A percentile compares a stretch with the other conserved stretches of the same genome.
These are phyloP conservation scores for Hippoglossus hippoglossus DNA, from an alignment of 2,797 vertebrate species.

Conservation along the genomic window DNA sequence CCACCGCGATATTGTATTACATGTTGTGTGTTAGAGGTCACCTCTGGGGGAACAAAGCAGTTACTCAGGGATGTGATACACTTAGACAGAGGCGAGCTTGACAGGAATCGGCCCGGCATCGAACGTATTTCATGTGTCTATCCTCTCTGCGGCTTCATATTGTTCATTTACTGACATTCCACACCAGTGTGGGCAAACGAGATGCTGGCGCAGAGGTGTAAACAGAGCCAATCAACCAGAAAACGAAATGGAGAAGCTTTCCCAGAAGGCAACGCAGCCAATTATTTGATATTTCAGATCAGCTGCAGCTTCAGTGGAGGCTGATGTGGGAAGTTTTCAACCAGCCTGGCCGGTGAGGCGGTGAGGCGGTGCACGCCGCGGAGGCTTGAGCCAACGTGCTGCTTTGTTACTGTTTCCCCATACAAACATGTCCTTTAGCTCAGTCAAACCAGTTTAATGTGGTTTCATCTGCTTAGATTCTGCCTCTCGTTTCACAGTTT, in stretches of 20 bases:
- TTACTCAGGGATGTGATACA: conserved; percentile 3
- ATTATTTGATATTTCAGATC: conserved; percentile 69
- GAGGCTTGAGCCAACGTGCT: conserved; percentile 14
- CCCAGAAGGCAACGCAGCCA: conserved; percentile 61
- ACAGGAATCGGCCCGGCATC: conserved; percentile 5
- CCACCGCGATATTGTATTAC: conserved; percentile 25
- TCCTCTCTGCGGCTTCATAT: conserved; percentile 28
- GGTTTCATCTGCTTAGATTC: conserved; percentile 15
- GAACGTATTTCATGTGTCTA: conserved; percentile 12
- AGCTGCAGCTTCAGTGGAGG: conserved; percentile 37
- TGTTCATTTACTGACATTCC: conserved; percentile 47
- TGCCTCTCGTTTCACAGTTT: conserved; percentile 6
- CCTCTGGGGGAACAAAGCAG: conserved; percentile 34
- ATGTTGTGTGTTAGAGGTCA: conserved; percentile 42
- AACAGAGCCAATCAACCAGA: conserved; percentile 68
- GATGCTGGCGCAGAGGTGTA: conserved; percentile 51
- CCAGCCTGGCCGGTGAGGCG: conserved; percentile 58
- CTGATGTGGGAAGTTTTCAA: conserved; percentile 50
- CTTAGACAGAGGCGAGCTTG: neutral
- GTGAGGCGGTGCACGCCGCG: conserved; percentile 46
- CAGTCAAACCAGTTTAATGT: neutral
- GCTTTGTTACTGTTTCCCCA: conserved; percentile 8
- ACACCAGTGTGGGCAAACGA: conserved; percentile 51
- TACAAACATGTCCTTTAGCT: conserved; percentile 20
- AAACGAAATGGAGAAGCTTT: conserved; percentile 63